Percentiles rank a stretch among this genome's conserved stretches.
Conservation (phyloP, 2,113 vertebrate genomes). For the Corydoras maculifer region DNA sequence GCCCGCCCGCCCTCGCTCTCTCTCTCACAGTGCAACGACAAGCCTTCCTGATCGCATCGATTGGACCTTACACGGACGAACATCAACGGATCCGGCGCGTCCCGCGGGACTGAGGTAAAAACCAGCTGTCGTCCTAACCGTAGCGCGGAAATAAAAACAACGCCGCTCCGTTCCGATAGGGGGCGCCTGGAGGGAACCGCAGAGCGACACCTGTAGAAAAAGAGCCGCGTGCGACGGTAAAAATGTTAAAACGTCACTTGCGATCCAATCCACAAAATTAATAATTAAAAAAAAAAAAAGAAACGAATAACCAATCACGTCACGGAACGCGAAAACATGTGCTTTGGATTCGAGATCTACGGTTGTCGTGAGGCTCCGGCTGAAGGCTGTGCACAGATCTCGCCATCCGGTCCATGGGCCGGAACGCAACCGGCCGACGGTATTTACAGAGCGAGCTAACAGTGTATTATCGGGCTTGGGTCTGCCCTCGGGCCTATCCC, state of each 20-base stretch:
- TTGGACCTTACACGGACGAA: too few relatives aligned
- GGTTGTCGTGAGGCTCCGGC: slow-evolving; percentile 50
- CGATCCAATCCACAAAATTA: too few relatives aligned
- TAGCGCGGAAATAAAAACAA: slow-evolving; percentile 55
- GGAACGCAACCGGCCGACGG: slow-evolving; percentile 62
- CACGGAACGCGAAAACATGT: slow-evolving; percentile 59
- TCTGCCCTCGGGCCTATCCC: slow-evolving; percentile 55
- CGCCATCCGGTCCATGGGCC: slow-evolving; percentile 63
- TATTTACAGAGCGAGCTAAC: slow-evolving; percentile 63
- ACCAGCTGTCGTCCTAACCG: slow-evolving; percentile 65
- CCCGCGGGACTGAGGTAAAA: slow-evolving; percentile 90
- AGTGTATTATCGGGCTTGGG: slow-evolving; percentile 51
- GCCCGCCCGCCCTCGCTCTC: slow-evolving; percentile 18
- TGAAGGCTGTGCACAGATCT: slow-evolving; percentile 69
- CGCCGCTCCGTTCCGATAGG: slow-evolving; percentile 33
- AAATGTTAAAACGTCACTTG: background rate
- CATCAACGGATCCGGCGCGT: slow-evolving; percentile 64
- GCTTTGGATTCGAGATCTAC: slow-evolving; percentile 70
- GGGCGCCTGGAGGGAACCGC: too few relatives aligned
- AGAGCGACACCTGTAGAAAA: background rate
- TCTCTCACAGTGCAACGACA: slow-evolving; percentile 91
- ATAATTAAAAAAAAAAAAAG: too few relatives aligned
- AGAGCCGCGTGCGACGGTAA: slow-evolving; percentile 11
- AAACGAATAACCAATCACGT: slow-evolving; percentile 56
- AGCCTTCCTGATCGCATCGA: slow-evolving; percentile 52